phyloP scores from a whole-genome alignment of 2,113 vertebrate genomes.

The Gymnocephalus cernua region DNA sequence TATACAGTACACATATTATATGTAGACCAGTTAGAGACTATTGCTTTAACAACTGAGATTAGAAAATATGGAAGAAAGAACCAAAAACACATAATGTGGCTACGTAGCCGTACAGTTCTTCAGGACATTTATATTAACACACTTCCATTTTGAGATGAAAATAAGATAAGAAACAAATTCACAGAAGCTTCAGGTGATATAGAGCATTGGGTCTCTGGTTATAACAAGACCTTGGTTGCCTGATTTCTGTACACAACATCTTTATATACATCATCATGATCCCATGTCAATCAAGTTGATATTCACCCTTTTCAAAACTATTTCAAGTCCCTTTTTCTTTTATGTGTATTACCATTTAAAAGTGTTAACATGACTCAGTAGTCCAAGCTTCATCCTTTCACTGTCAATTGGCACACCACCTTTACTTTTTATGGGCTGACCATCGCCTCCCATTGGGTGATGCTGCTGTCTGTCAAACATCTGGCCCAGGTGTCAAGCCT shows the following conservation, averaged over 20 bases:
- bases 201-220: conserved; percentile 72
- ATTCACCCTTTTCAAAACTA: conserved; percentile 64
- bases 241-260: conserved; percentile 80
- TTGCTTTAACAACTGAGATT: conserved; percentile 72
- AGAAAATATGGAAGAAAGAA: conserved; percentile 65
- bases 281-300: conserved; percentile 59
- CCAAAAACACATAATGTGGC: conserved; percentile 49
- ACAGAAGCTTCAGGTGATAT: conserved; percentile 79
- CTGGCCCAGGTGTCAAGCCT: conserved; percentile 86
- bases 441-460: conserved; percentile 54
- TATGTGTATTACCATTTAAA: conserved; percentile 55
- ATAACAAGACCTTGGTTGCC: conserved; percentile 75
- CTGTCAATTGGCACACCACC: conserved; percentile 64
- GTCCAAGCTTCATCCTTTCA: conserved; percentile 51
- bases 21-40: conserved; percentile 75
- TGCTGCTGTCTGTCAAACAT: conserved; percentile 68
- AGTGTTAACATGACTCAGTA: conserved; percentile 63
- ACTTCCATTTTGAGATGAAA: conserved; percentile 70
- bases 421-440: conserved; percentile 52
- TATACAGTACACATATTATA: conserved; percentile 79
- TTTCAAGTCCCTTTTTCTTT: conserved; percentile 54
- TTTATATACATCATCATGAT: conserved; percentile 75
- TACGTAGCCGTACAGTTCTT: conserved; percentile 55
- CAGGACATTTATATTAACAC: conserved; percentile 72
- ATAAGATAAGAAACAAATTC: conserved; percentile 75